phyloP scores from a whole-genome alignment of 2,113 vertebrate species.

The Macquaria australasica region DNA sequence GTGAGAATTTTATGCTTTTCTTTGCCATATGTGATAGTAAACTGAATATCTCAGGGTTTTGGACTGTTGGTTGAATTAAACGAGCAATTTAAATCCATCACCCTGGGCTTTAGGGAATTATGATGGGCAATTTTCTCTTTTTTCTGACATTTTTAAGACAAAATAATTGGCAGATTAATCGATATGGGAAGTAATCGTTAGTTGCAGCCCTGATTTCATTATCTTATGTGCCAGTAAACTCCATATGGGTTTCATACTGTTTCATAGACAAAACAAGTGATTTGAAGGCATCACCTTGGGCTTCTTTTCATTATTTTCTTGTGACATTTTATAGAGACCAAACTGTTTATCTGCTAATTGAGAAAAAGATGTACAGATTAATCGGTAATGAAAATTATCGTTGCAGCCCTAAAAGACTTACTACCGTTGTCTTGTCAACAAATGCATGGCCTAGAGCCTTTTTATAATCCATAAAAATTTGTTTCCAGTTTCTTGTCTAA shows the following conservation, averaged over 20 bases:
- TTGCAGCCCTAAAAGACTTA: conserved; percentile 6
- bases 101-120: background rate
- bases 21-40: background rate
- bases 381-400: background rate
- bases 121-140: background rate
- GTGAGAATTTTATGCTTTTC: background rate
- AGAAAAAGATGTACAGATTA: background rate
- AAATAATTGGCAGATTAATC: background rate
- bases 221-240: background rate
- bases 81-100: background rate
- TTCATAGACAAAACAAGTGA: background rate
- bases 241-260: background rate
- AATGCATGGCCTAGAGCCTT: background rate
- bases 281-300: background rate
- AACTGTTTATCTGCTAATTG: background rate
- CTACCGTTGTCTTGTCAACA: background rate
- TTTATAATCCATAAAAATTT: background rate
- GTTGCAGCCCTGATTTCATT: background rate
- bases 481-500: background rate
- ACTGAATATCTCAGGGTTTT: background rate
- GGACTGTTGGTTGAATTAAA: background rate
- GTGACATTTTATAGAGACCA: background rate
- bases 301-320: background rate
- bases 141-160: background rate
- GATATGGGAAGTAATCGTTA: background rate